Percentiles rank a stretch among this genome's conserved stretches.
These are phyloP conservation scores for Chrysolina americana DNA, from an alignment of 2,888 invertebrate species.

Conservation along the genomic window DNA sequence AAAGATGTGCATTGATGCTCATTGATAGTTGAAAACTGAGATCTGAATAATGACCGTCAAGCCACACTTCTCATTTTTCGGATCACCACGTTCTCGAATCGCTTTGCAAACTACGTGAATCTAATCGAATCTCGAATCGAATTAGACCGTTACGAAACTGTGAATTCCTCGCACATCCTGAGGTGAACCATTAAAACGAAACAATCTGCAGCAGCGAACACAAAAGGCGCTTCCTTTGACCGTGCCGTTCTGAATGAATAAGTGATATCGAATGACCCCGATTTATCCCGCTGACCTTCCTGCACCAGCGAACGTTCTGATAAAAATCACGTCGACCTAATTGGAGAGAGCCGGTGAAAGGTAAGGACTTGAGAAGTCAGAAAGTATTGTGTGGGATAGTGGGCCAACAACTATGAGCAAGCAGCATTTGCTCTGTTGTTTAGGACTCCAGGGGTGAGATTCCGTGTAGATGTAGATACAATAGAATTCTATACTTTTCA, in stretches of 20 bases:
- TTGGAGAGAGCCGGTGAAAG: neutral
- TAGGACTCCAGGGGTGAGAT: too few relatives aligned
- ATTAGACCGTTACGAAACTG: conserved; percentile 17
- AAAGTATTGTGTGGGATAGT: conserved; percentile 7
- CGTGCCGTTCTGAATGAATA: conserved; percentile 39
- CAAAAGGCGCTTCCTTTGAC: conserved; percentile 19
- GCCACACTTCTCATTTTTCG: neutral
- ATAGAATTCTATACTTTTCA: too few relatives aligned
- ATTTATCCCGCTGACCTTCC: conserved; percentile 33
- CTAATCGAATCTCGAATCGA: conserved; percentile 2
- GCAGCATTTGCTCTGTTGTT: neutral
- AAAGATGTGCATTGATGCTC: too few relatives aligned
- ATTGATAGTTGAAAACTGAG: neutral
- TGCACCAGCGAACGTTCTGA: conserved; percentile 26
- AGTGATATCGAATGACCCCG: conserved; percentile 40
- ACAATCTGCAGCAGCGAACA: neutral
- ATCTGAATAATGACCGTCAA: too few relatives aligned
- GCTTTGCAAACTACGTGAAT: neutral
- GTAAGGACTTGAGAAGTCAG: neutral
- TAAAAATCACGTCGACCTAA: conserved; percentile 11
- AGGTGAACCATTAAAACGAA: conserved; percentile 20
- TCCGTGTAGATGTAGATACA: too few relatives aligned
- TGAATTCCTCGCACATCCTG: conserved; percentile 10
- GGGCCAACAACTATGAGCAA: neutral
- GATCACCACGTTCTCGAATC: neutral